phyloP scores from a whole-genome alignment of 2,113 vertebrate genomes.

The Sturnus vulgaris region DNA sequence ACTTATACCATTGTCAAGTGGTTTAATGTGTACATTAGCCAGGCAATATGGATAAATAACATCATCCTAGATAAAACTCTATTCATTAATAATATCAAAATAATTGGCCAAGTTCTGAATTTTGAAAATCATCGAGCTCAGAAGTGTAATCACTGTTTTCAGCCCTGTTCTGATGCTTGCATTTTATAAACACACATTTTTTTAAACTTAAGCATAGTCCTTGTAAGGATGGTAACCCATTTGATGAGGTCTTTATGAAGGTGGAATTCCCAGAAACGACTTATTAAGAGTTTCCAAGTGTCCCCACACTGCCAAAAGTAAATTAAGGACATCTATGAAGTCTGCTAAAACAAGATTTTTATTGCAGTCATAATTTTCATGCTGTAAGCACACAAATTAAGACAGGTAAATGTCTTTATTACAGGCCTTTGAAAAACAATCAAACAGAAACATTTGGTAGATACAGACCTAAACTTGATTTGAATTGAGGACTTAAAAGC shows the following conservation, averaged over 20 bases:
- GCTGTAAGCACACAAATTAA: not conserved
- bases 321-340: not conserved
- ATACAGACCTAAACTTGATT: not conserved
- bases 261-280: not conserved
- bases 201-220: not conserved
- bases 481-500: not conserved
- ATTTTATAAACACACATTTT: not conserved
- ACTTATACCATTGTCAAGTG: not conserved
- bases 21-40: not conserved
- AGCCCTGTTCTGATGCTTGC: not conserved
- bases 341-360: not conserved
- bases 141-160: not conserved
- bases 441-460: not conserved
- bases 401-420: not conserved
- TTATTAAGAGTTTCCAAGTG: not conserved
- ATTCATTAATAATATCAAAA: not conserved
- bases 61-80: not conserved
- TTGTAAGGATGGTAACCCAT: not conserved
- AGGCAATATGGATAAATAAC: not conserved
- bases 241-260: not conserved
- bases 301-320: not conserved
- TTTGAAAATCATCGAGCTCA: not conserved
- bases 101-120: not conserved
- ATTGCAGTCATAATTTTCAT: not conserved
- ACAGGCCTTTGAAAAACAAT: not conserved